Evolutionary conservation across 2,797 vertebrate species (phyloP), one percentile per base, ranked within the genome.

Genomic region (Phalanger gymnotis): DNA sequence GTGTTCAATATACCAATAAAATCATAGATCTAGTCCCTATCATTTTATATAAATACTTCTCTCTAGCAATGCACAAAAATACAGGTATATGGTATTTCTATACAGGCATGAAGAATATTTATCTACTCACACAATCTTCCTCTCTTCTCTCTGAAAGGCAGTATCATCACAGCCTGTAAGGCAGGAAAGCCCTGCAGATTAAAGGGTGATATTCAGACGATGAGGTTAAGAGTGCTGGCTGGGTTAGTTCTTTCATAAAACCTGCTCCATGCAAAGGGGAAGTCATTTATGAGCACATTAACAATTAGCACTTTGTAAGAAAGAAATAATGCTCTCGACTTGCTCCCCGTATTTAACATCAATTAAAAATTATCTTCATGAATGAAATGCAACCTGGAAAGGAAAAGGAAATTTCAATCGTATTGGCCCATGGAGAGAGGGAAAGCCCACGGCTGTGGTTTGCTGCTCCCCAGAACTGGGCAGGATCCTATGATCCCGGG

Each of bases 361-460:
- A 98, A 98, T 98, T 98, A 98, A 97, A 98, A 97, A 98, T 98
- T 98, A 98, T 97, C 97, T 96, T 98, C 96, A 97, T 98, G 98
- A 98, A 98, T 98, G 98, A 98, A 98, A 97, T 97, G 96, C 96
- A 97, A 97, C 98, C 97, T 98, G 97, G 97, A 98, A 98, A 98
- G 97, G 98, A 98, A 98, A 96, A 96, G 97, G 98, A 97, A 97
- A 98, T 98, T 98, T 97, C 97, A 98, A 97, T 92, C 97, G 94
- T 97, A 97, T 98, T 97, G 98, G 96, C 96, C 98, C 95, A 97
- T 94, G 0, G 12, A 94, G 89, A 96, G 55, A 94, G 93, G 92
- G 92, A 90, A 96, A 96, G 94, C 90, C 4, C 0, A 90, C 5
- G 11, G 66, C 92, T 2, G 54, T 66, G 57, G 96, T 47, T 96